Evolutionary conservation across 1,140 invertebrate species (phyloP).

Genomic region (Parasteatoda tepidariorum): DNA sequence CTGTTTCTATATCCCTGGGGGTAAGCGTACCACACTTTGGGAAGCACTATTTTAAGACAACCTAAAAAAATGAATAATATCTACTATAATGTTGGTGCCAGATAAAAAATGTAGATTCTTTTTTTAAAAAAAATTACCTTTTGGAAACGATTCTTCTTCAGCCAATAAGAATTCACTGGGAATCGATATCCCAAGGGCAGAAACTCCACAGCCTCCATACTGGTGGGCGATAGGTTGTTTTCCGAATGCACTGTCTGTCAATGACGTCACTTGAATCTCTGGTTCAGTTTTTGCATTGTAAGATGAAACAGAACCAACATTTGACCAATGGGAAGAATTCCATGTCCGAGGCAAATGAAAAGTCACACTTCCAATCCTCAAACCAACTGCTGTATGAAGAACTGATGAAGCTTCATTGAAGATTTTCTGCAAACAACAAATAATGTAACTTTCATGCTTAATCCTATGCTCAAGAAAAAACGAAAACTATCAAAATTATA

Average conservation of each 20-base stretch:
- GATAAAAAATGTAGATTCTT: too few relatives aligned
- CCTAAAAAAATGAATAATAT: too few relatives aligned
- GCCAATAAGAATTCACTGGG: background rate
- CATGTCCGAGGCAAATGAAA: background rate
- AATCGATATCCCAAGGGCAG: background rate
- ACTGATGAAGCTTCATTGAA: background rate
- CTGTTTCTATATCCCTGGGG: too few relatives aligned
- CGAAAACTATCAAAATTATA: background rate
- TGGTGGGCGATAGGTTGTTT: background rate
- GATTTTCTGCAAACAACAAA: background rate
- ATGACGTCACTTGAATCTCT: conserved; percentile 10
- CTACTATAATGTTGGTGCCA: too few relatives aligned
- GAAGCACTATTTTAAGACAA: too few relatives aligned
- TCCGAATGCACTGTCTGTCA: background rate
- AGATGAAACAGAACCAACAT: background rate
- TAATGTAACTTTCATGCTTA: background rate
- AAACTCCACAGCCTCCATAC: conserved; percentile 21
- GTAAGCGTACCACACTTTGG: too few relatives aligned
- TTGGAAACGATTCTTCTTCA: background rate
- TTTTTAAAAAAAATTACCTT: too few relatives aligned
- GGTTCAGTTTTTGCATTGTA: background rate
- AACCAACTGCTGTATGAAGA: background rate
- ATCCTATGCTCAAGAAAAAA: too few relatives aligned
- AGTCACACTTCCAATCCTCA: background rate
- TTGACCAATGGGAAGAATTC: background rate